A percentile compares a stretch with the other conserved stretches of the same genome.
phyloP scores from a whole-genome alignment of 1,140 invertebrate genomes.

The Diuraphis noxia region DNA sequence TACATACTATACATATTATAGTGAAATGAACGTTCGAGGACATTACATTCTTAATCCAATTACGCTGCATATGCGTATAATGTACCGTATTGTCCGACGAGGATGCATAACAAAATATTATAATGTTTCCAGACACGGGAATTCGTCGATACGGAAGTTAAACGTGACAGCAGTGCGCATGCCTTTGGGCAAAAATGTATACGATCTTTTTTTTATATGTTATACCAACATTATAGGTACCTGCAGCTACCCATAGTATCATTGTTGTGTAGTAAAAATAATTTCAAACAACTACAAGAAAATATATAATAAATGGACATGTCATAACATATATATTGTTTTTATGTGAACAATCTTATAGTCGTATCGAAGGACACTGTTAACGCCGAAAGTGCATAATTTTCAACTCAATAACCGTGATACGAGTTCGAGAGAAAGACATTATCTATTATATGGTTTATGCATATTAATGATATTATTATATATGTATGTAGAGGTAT shows the following conservation, averaged over 20 bases:
- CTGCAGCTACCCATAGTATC: background rate
- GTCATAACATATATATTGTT: background rate
- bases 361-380: background rate
- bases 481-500: background rate
- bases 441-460: background rate
- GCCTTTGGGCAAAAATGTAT: background rate
- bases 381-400: background rate
- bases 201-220: background rate
- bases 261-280: background rate
- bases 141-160: background rate
- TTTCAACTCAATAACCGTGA: background rate
- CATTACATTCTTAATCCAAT: slow-evolving; percentile 15
- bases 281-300: background rate
- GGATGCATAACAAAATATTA: background rate
- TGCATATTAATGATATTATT: slow-evolving; percentile 2
- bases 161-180: background rate
- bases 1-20: too few species aligned
- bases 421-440: background rate
- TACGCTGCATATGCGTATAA: background rate
- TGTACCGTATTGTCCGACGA: slow-evolving; percentile 3
- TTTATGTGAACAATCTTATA: background rate
- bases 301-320: background rate
- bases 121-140: background rate
- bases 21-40: slow-evolving; percentile 15
- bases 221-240: background rate